Percentiles rank a stretch among this genome's conserved stretches.
Conservation (phyloP, 2,113 vertebrate genomes). For the Azemiops feae region DNA sequence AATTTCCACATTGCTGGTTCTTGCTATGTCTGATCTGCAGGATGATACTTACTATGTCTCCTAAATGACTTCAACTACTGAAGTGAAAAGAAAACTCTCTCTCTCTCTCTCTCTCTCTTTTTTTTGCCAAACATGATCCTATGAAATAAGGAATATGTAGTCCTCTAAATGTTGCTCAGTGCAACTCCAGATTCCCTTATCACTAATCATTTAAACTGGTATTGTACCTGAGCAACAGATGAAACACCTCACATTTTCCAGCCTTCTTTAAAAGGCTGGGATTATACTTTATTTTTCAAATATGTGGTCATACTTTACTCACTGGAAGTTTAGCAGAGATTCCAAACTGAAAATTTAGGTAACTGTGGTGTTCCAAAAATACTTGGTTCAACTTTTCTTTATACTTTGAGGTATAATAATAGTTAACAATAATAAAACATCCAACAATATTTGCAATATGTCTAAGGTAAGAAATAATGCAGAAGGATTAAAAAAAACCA, state of each 20-base stretch:
- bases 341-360: not conserved
- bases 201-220: not conserved
- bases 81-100: not conserved
- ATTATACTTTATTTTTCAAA: not conserved
- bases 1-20: not conserved
- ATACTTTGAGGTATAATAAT: not conserved
- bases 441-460: not conserved
- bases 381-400: not conserved
- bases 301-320: not conserved
- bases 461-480: not conserved
- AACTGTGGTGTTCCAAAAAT: not conserved
- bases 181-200: not conserved
- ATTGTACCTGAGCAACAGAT: not conserved
- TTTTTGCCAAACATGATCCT: not conserved
- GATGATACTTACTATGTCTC: not conserved
- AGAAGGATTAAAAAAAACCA: not conserved
- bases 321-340: not conserved
- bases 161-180: not conserved
- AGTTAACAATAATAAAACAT: not conserved
- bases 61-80: not conserved
- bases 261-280: not conserved
- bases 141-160: not conserved
- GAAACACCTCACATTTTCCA: not conserved
- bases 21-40: not conserved
- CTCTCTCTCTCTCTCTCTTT: not conserved